Base-by-base conservation (phyloP, 2,797 vertebrate genomes). In the Xenops minutus region DNA sequence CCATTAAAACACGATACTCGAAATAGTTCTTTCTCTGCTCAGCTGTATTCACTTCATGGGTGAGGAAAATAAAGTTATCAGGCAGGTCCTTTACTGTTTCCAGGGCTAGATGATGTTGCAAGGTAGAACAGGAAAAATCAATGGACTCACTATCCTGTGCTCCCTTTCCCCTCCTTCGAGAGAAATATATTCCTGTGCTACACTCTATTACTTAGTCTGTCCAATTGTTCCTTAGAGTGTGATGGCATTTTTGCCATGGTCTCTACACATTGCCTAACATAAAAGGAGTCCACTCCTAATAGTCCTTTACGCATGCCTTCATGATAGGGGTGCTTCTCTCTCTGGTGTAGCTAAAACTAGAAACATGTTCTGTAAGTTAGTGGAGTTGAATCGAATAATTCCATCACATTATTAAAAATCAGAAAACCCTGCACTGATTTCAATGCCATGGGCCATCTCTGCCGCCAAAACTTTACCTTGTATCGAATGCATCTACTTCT, bases 401-500 rank as follows among this genome's bases (percentile, higher is more conserved):
- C 34, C 17, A 27, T 48, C 8, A 21, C 29, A 5, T 74, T 83
- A 46, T 55, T 77, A 83, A 80, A 91, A 89, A 46, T 6, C 29
- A 52, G 41, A 83, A 85, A 93, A 52, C 8, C 4, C 15, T 81
- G 24, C 64, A 37, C 14, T 75, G 69, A 71, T 13, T 27, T 56
- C 48, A 73, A 0, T n/a, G 58, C 37, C 17, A 7, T 2, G n/a
- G 51, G 27, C 43, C 20, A 26, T 62, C 26, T 85, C 58, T 63
- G 30, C 24, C n/a, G 74, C 34, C 62, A 71, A 37, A 76, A 43
- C 44, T 62, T 91, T 98, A 99, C 99, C 98, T 98, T 93, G 1
- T 69, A 75, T 41, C 56, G 43, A 95, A 73, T n/a, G 96, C 96
- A 91, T 99, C 99, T 1, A 96, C 97, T 97, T 99, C 98, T 7